Conservation (phyloP, 2,888 invertebrate genomes). For the Periphyllus acericola region DNA sequence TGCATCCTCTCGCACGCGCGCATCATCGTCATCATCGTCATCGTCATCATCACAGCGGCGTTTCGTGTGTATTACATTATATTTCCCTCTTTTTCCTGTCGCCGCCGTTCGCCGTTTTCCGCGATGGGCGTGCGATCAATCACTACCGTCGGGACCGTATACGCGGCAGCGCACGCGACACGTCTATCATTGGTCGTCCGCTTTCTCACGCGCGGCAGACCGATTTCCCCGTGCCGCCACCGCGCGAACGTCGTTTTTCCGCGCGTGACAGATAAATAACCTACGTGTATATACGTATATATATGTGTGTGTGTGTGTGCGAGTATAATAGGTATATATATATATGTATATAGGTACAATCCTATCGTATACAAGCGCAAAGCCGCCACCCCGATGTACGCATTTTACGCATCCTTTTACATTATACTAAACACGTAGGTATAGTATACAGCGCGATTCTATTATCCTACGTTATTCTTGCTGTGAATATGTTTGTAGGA, state of each 20-base stretch:
- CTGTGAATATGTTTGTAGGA: too few species aligned
- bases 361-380: too few species aligned
- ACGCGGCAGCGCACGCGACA: constrained; percentile 29
- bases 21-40: neutral
- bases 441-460: too few species aligned
- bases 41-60: neutral
- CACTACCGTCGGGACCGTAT: constrained; percentile 38
- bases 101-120: constrained; percentile 19
- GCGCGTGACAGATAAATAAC: neutral
- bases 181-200: constrained; percentile 49
- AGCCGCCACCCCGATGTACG: too few species aligned
- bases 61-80: too few species aligned
- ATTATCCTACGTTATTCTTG: too few species aligned
- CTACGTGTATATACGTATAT: neutral
- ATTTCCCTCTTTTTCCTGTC: constrained; percentile 44
- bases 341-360: too few species aligned
- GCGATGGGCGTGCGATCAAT: constrained; percentile 60
- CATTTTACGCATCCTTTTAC: too few species aligned
- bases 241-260: neutral
- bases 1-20: neutral
- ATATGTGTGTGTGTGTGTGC: too few species aligned
- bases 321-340: too few species aligned
- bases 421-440: too few species aligned
- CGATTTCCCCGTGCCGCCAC: neutral
- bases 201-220: neutral